Evolutionary conservation across 2,113 vertebrate genomes (phyloP), one percentile per base, ranked within the genome.

Genomic region (Chloropsis hardwickii): DNA sequence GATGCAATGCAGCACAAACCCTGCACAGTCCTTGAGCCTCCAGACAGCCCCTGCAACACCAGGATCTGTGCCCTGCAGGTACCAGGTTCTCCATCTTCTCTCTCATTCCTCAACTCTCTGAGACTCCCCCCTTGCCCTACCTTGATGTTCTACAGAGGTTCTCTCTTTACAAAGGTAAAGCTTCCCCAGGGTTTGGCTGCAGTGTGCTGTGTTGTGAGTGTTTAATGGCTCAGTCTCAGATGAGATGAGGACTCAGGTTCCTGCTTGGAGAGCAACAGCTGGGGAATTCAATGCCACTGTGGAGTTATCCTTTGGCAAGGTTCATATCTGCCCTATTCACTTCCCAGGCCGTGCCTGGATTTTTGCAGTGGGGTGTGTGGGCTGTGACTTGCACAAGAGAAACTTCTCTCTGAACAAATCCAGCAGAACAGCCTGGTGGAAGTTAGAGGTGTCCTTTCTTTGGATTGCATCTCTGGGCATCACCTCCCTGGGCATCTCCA

Each of bases 181-280:
- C 28, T 85, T 67, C 20, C 44, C n/a, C 31, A n/a, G 27, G 61
- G 28, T 54, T 85, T 88, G 29, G 35, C 17, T 86, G 50, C 76
- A 37, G 0, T n/a, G 17, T n/a, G 4, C 29, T 48, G 1, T 14
- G 21, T 20, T 51, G 27, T 6, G 13, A 79, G 4, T 39, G 40
- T 62, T 47, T 58, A 24, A 81, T n/a, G 47, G n/a, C n/a, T 65
- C 50, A 51, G 20, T 31, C 25, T 39, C 31, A 12, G 53, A 7
- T 62, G 62, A 79, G 40, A n/a, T 61, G 58, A 35, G 35, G 19
- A 15, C 27, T 74, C n/a, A 12, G 9, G 9, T 50, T 87, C 56
- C 73, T 84, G 17, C 65, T 5, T 47, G 66, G 42, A 74, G 42
- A 58, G 44, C 44, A 71, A 10, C 28, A 86, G 37, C 35, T 80